These are phyloP conservation scores for Venusia cambrica DNA, from an alignment of 2,888 invertebrate species.

Conservation along the genomic window DNA sequence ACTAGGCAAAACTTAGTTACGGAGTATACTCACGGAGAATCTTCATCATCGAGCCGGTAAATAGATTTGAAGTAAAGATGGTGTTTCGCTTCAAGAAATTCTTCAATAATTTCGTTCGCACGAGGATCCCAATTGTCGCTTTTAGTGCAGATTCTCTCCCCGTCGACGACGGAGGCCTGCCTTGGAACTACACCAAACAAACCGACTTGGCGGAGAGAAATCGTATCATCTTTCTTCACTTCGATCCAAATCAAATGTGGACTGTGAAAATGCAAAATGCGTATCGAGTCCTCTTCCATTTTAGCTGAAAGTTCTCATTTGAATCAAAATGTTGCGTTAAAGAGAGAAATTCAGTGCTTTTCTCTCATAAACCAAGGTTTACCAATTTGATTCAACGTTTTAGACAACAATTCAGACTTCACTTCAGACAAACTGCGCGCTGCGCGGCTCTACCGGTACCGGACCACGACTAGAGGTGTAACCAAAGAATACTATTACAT, in stretches of 20 bases:
- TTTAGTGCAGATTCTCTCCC: conserved; percentile 10
- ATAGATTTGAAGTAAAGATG: conserved; percentile 10
- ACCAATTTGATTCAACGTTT: no score
- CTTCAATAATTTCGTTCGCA: conserved; percentile 9
- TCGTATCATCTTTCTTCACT: conserved; percentile 8
- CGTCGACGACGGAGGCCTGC: conserved; percentile 6
- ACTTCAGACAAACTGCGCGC: no score
- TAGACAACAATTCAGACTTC: no score
- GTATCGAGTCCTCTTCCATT: conserved; percentile 17
- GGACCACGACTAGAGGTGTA: no score
- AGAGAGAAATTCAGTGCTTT: no score
- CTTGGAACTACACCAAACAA: conserved; percentile 15
- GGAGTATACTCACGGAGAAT: conserved; percentile 4
- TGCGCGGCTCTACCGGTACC: no score
- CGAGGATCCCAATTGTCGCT: conserved; percentile 13
- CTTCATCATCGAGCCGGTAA: conserved; percentile 14
- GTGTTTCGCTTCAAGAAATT: conserved; percentile 13
- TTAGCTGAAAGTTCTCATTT: conserved; percentile 3
- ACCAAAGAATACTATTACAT: no score
- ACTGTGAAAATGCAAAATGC: conserved; percentile 10
- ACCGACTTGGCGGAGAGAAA: conserved; percentile 12
- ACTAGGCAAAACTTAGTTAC: no score
- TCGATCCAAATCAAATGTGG: conserved; percentile 19
- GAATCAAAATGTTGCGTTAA: no score
- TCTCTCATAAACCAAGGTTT: no score